Conservation (phyloP, 53 echinoderm and acorn worm genomes). For the Actinopyga echinites region DNA sequence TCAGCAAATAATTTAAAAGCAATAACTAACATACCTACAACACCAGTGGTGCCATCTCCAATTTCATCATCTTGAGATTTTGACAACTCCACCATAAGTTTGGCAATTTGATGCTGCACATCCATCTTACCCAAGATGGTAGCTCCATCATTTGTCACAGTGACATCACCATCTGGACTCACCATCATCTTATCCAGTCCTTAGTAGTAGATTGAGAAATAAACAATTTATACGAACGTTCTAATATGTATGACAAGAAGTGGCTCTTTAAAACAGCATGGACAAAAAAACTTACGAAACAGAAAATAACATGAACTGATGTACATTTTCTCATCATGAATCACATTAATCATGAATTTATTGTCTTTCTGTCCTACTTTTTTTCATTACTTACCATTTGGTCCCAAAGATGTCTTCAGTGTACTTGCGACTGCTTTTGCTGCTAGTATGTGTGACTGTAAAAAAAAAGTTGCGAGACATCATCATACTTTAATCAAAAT, state of each 20-base stretch:
- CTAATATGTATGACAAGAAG: no score
- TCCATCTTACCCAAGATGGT: conserved; percentile 95
- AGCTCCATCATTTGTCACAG: conserved; percentile 97
- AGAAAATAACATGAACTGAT: no score
- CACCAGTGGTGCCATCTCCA: conserved; percentile 97
- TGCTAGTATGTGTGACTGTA: conserved; percentile 97
- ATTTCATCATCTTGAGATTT: conserved; percentile 99
- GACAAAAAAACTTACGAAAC: no score
- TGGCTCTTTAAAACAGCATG: no score
- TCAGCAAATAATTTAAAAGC: no score
- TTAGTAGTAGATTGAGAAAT: background rate
- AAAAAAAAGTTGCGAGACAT: conserved; percentile 16
- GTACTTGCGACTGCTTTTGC: conserved; percentile 93
- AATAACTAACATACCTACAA: conserved; percentile 73
- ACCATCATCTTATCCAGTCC: conserved; percentile 98
- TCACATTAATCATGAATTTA: no score
- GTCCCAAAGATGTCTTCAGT: conserved; percentile 88
- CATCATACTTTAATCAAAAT: no score
- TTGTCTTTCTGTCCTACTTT: no score
- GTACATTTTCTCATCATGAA: no score
- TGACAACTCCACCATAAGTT: conserved; percentile 94
- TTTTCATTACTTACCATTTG: conserved; percentile 76
- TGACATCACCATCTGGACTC: conserved; percentile 96
- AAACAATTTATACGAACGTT: no score
- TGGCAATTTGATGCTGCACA: conserved; percentile 96